Base-by-base conservation (phyloP, 30 jellyfish, hydroid and myxozoan species). In the Sanderia malayensis region DNA sequence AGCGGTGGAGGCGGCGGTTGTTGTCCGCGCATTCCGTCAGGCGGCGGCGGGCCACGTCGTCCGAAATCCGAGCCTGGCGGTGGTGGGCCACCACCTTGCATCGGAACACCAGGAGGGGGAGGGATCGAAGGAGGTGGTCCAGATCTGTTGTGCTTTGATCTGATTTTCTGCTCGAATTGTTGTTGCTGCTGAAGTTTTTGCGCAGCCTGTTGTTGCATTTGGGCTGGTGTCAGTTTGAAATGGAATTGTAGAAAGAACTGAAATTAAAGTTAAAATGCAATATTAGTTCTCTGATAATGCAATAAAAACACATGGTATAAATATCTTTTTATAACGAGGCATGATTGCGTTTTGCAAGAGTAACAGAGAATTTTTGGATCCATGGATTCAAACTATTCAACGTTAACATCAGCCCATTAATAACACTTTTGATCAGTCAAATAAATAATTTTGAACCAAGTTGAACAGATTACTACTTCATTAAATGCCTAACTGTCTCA, bases 181-280 rank as follows among this genome's bases (percentile, higher is more conserved):
- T 80, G 89, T 37, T 71, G 93, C 67, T 93, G 95, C 47, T 85
- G 79, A 47, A 80, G 31, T 30, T 86, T 79, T 72, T 94, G 90
- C 27, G 96, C 85, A 74, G 96, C 94, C 45, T 85, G 75, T 66
- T 80, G 86, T 69, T 82, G 95, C 28, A 93, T 76, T 60, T 93
- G 99, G 10, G 94, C 68, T 31, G 92, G 99, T 25, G 99, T 85
- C 34, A 93, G 91, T 72, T 93, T 93, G 82, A 94, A 94, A 72
- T 72, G 96, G 84, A 94, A 87, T 61, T 94, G 99, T 18, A 94
- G 88, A 72, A 94, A 94, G 73, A 87, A 94, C 97, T 93, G 76
- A 67, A 93, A 93, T 11, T 2, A 8, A 24, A 55, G 28, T 20
- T 22, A 17, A 71, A 27, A 47, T 8, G 17, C 30, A 26, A 32